phyloP scores from a whole-genome alignment of 2,797 vertebrate genomes.

The Lindbergichthys nudifrons region DNA sequence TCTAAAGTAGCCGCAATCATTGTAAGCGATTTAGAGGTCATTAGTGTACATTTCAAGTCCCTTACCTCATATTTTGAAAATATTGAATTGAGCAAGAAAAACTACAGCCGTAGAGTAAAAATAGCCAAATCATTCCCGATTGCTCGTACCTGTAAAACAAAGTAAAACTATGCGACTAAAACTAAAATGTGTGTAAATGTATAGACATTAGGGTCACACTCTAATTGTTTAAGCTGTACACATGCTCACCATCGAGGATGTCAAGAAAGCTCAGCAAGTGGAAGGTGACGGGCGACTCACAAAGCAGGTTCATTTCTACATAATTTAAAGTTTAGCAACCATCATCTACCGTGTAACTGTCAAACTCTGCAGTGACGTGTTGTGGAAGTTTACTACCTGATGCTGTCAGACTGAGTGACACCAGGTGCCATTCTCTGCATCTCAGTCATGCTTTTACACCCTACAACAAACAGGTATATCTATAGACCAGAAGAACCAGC shows the following conservation, averaged over 20 bases:
- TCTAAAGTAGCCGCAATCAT: background rate
- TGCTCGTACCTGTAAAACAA: background rate
- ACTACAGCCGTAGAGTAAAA: background rate
- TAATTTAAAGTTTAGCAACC: constrained; percentile 63
- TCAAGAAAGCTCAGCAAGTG: constrained; percentile 30
- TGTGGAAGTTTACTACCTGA: constrained; percentile 53
- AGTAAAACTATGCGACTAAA: constrained; percentile 45
- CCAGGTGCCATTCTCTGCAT: constrained; percentile 54
- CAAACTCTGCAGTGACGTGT: constrained; percentile 39
- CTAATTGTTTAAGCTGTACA: constrained; percentile 15
- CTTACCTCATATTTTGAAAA: background rate
- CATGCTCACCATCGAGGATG: constrained; percentile 13
- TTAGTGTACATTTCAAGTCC: background rate
- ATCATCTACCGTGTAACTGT: constrained; percentile 64
- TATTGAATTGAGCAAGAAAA: background rate
- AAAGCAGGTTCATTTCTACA: constrained; percentile 36
- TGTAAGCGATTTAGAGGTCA: background rate
- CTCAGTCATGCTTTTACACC: constrained; percentile 27
- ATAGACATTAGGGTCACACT: constrained; percentile 6
- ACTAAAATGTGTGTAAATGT: background rate
- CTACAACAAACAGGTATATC: constrained; percentile 24
- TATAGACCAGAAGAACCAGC: background rate
- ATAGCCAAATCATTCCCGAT: background rate
- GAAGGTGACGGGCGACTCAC: constrained; percentile 30
- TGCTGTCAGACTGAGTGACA: constrained; percentile 62